Base-by-base conservation (phyloP, 2,888 invertebrate genomes). In the Saturnia japonica region DNA sequence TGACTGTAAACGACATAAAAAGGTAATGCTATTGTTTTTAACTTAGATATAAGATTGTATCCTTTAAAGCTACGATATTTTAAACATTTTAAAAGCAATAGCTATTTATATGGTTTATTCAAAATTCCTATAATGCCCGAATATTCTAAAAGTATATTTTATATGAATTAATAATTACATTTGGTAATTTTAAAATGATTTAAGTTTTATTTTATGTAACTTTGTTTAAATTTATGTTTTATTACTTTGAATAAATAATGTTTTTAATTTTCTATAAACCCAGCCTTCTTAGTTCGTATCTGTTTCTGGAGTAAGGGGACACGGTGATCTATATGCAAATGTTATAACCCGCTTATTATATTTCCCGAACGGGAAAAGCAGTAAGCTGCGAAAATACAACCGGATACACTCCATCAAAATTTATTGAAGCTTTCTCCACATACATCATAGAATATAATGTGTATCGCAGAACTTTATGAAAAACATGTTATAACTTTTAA, bases 261-360 rank as follows among this genome's bases (percentile, higher is more conserved):
- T 43, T 14, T 11, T 43, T n/a, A 16, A 28, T 57, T 67, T 70
- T 25, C 11, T 47, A 54, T 16, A 9, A 69, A 64, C 12, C 16
- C 28, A 34, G 28, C n/a, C 54, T 67, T 11, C 54, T 67, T 11
- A 70, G 54, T 54, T 14, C 70, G 40, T 12, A 47, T 25, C 70
- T 67, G 67, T 68, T 28, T 62, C 28, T 7, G 40, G 42, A 47
- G 68, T 51, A 78, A 85, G 82, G 85, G 83, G 85, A 88, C 87
- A 87, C 74, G 80, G 91, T 91, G 93, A 93, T 94, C 90, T 93
- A 93, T 91, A 94, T 94, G 94, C 88, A 91, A 94, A 94, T 93
- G 83, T 91, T 91, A 92, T 91, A 91, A 89, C 91, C 89, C 89
- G 91, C 90, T 92, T 93, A 93, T 94, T 93, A 93, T 92, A 91